These are phyloP conservation scores for Scaptomyza reducta DNA, from an alignment of 2,888 invertebrate species.

Conservation along the genomic window DNA sequence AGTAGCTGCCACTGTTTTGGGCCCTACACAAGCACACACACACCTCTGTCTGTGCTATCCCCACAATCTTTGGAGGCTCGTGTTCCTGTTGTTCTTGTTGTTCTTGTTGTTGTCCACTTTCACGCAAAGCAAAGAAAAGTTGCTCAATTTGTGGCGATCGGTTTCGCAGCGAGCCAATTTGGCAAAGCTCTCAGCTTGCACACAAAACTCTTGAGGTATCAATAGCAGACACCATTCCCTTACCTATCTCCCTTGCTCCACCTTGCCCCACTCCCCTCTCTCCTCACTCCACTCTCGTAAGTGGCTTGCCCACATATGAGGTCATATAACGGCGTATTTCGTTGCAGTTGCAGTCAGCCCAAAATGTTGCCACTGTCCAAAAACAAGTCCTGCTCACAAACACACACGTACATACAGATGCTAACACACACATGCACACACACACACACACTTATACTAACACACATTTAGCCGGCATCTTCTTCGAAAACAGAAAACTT, in stretches of 20 bases:
- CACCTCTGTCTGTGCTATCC: background rate
- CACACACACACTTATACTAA: background rate
- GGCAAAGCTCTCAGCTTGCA: conserved; percentile 32
- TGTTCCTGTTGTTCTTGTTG: conserved; percentile 1
- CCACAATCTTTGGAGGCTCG: conserved; percentile 6
- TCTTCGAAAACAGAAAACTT: conserved; percentile 32
- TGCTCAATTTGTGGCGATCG: conserved; percentile 54
- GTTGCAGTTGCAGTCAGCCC: conserved; percentile 48
- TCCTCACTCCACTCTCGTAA: background rate
- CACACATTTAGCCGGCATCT: conserved; percentile 29
- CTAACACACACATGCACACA: background rate
- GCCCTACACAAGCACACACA: background rate
- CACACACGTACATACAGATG: conserved; percentile 7
- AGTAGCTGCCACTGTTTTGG: conserved; percentile 40
- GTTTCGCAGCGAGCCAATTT: conserved; percentile 51
- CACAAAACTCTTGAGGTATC: conserved; percentile 48
- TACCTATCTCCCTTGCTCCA: too few relatives aligned
- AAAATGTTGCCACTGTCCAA: conserved; percentile 59
- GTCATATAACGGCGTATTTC: conserved; percentile 65
- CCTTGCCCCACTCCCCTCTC: background rate
- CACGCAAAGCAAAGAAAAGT: conserved; percentile 47
- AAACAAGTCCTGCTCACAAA: conserved; percentile 58
- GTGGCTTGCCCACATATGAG: conserved; percentile 65
- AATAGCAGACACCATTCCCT: conserved; percentile 18
- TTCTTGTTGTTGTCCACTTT: conserved; percentile 59